phyloP scores from a whole-genome alignment of 2,797 vertebrate species.

The Gymnoscopelus microlampas region DNA sequence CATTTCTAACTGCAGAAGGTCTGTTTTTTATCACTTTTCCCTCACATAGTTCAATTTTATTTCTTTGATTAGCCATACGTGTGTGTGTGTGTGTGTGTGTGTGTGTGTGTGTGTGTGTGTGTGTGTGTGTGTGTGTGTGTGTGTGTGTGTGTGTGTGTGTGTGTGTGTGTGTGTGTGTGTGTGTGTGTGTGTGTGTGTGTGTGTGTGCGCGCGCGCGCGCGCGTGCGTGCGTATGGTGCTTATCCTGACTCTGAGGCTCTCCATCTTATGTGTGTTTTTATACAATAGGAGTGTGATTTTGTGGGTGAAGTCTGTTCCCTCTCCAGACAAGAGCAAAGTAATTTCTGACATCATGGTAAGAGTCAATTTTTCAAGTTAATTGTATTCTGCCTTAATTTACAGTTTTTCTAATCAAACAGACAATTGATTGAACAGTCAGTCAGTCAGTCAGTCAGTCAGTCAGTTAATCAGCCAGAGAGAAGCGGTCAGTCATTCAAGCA shows the following conservation, averaged over 20 bases:
- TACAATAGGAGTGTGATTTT: slow-evolving; percentile 60
- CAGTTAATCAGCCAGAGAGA: background rate
- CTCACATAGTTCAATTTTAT: background rate
- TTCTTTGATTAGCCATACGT: no score
- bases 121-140: no score
- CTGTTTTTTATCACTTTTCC: slow-evolving; percentile 25
- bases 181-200: no score
- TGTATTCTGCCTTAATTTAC: background rate
- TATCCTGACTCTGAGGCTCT: no score
- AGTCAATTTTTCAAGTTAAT: slow-evolving; percentile 20
- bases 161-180: no score
- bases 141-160: no score
- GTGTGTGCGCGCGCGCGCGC: no score
- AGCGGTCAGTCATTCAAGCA: no score
- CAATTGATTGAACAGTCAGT: background rate
- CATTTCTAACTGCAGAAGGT: slow-evolving; percentile 73
- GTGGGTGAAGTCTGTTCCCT: slow-evolving; percentile 80
- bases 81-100: no score
- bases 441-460: background rate
- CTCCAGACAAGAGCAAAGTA: slow-evolving; percentile 80
- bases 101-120: no score
- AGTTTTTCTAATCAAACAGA: no score
- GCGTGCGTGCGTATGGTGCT: no score
- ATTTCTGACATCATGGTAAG: slow-evolving; percentile 75
- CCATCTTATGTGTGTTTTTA: background rate